Conservation (phyloP, 35 echinoderm and acorn worm species). For the Heliocidaris erythrogramma region DNA sequence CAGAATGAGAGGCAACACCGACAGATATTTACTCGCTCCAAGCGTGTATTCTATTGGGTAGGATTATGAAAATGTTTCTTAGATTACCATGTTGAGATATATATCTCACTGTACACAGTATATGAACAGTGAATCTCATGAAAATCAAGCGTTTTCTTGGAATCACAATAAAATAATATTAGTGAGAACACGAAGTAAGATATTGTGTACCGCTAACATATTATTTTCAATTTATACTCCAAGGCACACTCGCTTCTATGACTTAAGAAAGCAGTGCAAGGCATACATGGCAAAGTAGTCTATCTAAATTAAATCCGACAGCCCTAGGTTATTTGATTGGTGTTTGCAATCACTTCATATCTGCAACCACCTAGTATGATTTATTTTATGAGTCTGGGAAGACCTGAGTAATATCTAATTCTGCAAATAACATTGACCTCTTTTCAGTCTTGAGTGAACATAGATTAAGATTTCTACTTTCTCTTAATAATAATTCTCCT, state of each 20-base stretch:
- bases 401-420: background rate
- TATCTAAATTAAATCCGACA: background rate
- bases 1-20: no score
- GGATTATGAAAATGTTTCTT: no score
- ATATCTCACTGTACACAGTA: no score
- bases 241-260: background rate
- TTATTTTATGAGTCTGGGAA: background rate
- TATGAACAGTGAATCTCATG: no score
- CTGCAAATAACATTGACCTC: background rate
- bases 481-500: background rate
- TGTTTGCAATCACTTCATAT: background rate
- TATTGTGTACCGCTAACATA: background rate
- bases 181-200: no score
- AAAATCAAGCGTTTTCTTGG: no score
- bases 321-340: background rate
- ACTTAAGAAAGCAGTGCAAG: background rate
- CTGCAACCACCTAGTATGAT: background rate
- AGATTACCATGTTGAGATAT: no score
- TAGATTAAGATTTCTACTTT: background rate
- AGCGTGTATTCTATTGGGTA: no score
- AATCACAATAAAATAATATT: no score
- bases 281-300: background rate
- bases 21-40: no score
- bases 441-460: background rate
- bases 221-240: background rate